A percentile compares a stretch with the other conserved stretches of the same genome.
phyloP scores from a whole-genome alignment of 1,140 invertebrate genomes.

The Listronotus bonariensis region DNA sequence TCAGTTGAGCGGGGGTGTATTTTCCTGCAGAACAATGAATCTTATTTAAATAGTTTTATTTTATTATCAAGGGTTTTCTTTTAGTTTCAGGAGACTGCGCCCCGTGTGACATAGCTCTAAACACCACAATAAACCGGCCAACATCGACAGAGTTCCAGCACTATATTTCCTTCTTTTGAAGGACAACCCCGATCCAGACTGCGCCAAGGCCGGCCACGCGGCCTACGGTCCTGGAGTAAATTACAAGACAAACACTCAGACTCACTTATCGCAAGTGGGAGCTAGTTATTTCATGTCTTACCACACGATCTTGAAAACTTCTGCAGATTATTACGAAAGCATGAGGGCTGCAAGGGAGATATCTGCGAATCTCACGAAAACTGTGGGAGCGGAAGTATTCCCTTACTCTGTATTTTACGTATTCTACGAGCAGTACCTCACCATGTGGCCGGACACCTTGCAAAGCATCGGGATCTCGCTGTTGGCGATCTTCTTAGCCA shows the following conservation, averaged over 20 bases:
- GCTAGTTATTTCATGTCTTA: constrained; percentile 94
- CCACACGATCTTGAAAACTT: constrained; percentile 92
- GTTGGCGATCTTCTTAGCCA: constrained; percentile 90
- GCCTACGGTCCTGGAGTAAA: constrained; percentile 76
- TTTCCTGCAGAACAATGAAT: no score
- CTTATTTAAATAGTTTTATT: no score
- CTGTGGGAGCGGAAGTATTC: constrained; percentile 77
- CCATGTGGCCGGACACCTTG: constrained; percentile 91
- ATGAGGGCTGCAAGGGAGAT: constrained; percentile 75
- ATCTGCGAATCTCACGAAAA: constrained; percentile 60
- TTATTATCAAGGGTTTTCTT: no score
- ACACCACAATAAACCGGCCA: constrained; percentile 63
- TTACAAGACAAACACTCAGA: constrained; percentile 58
- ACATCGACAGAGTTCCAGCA: constrained; percentile 70
- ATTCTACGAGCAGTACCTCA: constrained; percentile 99
- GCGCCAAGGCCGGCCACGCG: constrained; percentile 87
- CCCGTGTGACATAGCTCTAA: constrained; percentile 60
- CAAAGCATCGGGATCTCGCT: constrained; percentile 87
- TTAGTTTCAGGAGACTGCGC: constrained; percentile 50
- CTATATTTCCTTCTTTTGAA: constrained; percentile 87
- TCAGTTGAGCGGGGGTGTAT: no score
- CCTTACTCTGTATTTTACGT: constrained; percentile 98
- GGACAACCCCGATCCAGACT: constrained; percentile 83
- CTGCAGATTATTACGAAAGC: constrained; percentile 89
- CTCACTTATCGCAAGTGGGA: constrained; percentile 59